Evolutionary conservation across 2,888 invertebrate species (phyloP).

Genomic region (Lycaena phlaeas): DNA sequence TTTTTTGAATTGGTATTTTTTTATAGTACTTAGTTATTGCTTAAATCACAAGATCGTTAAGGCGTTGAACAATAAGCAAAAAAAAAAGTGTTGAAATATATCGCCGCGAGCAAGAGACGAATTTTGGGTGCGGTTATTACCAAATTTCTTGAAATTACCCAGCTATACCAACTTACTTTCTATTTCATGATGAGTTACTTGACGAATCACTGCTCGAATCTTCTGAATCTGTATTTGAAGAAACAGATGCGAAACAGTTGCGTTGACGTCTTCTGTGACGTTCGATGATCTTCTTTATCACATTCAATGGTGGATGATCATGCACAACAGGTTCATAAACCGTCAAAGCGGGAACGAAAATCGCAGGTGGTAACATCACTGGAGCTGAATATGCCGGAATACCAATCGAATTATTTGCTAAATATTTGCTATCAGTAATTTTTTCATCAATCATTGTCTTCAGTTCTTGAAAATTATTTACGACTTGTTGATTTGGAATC

Average conservation of each 20-base stretch:
- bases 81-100: too few species aligned
- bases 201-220: neutral
- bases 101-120: too few species aligned
- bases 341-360: slow-evolving; percentile 34
- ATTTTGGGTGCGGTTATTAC: too few species aligned
- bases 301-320: slow-evolving; percentile 41
- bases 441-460: neutral
- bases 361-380: slow-evolving; percentile 23
- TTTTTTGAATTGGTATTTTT: too few species aligned
- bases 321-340: slow-evolving; percentile 47
- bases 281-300: slow-evolving; percentile 32
- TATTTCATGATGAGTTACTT: too few species aligned
- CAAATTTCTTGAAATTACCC: too few species aligned
- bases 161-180: too few species aligned
- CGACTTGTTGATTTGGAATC: neutral
- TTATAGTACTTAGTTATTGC: too few species aligned
- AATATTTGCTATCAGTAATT: neutral
- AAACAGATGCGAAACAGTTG: neutral
- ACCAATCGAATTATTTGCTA: slow-evolving; percentile 11
- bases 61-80: too few species aligned
- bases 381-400: slow-evolving; percentile 11
- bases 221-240: neutral
- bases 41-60: too few species aligned
- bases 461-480: neutral
- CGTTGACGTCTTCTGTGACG: slow-evolving; percentile 21